phyloP scores from a whole-genome alignment of 2,888 invertebrate species.

The Ectemnius cavifrons region DNA sequence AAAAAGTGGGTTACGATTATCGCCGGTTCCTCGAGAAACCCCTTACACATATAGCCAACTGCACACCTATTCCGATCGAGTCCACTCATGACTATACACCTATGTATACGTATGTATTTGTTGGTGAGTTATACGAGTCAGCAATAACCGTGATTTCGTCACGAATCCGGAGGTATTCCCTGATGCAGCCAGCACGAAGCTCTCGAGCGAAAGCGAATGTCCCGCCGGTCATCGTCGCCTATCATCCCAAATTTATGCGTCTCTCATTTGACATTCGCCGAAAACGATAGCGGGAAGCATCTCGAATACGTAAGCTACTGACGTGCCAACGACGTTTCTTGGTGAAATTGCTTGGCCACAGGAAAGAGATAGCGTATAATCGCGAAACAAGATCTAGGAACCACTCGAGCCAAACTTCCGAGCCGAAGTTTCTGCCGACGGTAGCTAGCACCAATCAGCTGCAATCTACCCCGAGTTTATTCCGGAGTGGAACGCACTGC shows the following conservation, averaged over 20 bases:
- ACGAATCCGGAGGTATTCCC: slow-evolving; percentile 61
- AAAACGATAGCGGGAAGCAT: too few species aligned
- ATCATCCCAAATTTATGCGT: too few species aligned
- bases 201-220: too few species aligned
- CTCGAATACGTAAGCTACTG: slow-evolving; percentile 6
- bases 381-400: too few species aligned
- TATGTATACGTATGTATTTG: slow-evolving; percentile 9
- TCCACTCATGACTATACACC: slow-evolving; percentile 48
- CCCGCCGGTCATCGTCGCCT: too few species aligned
- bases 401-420: too few species aligned
- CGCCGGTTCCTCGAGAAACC: slow-evolving; percentile 55
- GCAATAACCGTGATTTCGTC: slow-evolving; percentile 64
- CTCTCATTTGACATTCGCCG: too few species aligned
- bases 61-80: slow-evolving; percentile 50
- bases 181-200: slow-evolving; percentile 47
- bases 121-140: slow-evolving; percentile 59
- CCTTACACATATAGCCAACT: slow-evolving; percentile 48
- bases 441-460: slow-evolving; percentile 48
- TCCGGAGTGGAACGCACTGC: not conserved
- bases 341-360: too few species aligned
- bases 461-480: slow-evolving; percentile 25
- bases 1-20: slow-evolving; percentile 59
- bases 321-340: slow-evolving; percentile 5
- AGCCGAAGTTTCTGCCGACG: slow-evolving; percentile 34
- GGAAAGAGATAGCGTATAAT: too few species aligned